Evolutionary conservation across 2,113 vertebrate species (phyloP).

Genomic region (Cettia cetti): DNA sequence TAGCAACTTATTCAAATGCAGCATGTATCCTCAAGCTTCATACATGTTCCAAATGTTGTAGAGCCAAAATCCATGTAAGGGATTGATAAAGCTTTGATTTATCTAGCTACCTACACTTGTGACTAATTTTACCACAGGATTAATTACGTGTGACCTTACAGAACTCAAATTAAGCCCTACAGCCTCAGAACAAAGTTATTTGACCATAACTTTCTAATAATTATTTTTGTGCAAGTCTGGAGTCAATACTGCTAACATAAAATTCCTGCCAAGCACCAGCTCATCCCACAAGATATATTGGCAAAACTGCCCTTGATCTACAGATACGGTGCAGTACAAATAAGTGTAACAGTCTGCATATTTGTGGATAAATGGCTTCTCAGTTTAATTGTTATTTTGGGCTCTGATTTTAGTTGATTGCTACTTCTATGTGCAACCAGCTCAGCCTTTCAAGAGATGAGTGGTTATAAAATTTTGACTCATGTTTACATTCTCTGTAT

Average conservation of each 20-base stretch:
- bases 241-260: neutral
- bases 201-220: neutral
- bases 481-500: neutral
- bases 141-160: neutral
- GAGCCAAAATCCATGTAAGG: neutral
- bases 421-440: neutral
- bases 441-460: neutral
- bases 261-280: neutral
- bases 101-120: neutral
- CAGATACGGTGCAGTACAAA: neutral
- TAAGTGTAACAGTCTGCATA: neutral
- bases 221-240: neutral
- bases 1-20: constrained; percentile 15
- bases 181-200: neutral
- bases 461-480: neutral
- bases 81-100: neutral
- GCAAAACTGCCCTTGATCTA: neutral
- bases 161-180: neutral
- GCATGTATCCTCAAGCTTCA: neutral
- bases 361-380: neutral
- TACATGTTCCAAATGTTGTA: neutral
- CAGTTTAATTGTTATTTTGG: neutral
- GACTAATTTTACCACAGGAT: neutral
- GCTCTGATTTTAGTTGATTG: neutral
- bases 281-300: neutral